Conservation (phyloP, 2,888 invertebrate species). For the Trilocha varians region DNA sequence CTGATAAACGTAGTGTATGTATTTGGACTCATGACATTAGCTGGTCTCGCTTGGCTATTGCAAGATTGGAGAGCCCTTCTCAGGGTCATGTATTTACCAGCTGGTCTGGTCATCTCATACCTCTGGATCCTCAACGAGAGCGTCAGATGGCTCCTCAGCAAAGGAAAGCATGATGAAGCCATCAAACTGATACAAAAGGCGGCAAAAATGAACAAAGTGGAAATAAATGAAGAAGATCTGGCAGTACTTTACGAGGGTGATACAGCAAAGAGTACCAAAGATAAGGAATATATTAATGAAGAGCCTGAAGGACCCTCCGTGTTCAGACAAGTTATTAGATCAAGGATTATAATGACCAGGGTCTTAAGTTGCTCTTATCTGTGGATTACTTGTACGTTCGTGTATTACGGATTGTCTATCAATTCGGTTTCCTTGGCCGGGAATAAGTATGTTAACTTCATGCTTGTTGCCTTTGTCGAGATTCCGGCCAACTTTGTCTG, state of each 20-base stretch:
- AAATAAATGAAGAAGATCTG: constrained; percentile 53
- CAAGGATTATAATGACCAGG: constrained; percentile 69
- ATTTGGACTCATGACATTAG: constrained; percentile 78
- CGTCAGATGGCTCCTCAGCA: constrained; percentile 82
- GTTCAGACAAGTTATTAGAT: constrained; percentile 62
- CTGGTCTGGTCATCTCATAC: constrained; percentile 77
- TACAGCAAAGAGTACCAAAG: constrained; percentile 19
- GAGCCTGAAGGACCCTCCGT: constrained; percentile 26
- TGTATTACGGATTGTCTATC: constrained; percentile 86
- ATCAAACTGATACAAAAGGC: constrained; percentile 76
- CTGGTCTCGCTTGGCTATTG: constrained; percentile 78
- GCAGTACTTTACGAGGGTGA: constrained; percentile 42
- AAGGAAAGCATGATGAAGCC: constrained; percentile 77
- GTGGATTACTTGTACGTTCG: constrained; percentile 86
- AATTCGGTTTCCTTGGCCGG: constrained; percentile 84
- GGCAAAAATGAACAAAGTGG: constrained; percentile 75
- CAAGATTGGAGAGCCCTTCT: constrained; percentile 81
- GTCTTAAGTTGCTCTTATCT: constrained; percentile 79
- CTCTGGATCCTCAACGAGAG: constrained; percentile 83
- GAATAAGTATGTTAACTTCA: constrained; percentile 84
- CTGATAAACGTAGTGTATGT: constrained; percentile 81
- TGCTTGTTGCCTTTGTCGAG: constrained; percentile 76
- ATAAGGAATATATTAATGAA: constrained; percentile 14
- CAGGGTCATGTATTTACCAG: constrained; percentile 79
- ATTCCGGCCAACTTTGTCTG: constrained; percentile 81